Conservation (phyloP, 2,113 vertebrate species). For the Catharus bicknelli region DNA sequence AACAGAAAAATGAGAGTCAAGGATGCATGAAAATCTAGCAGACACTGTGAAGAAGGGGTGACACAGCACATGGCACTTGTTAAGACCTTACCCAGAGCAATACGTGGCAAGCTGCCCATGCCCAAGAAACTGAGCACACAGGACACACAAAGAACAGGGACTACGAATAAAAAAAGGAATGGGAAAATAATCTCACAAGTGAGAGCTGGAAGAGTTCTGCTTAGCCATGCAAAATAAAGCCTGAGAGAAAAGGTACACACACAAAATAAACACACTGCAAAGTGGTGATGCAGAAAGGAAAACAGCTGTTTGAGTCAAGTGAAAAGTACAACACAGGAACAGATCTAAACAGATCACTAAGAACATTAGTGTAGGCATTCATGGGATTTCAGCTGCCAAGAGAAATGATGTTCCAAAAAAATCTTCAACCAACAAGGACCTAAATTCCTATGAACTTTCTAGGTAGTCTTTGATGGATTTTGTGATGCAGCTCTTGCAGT, state of each 20-base stretch:
- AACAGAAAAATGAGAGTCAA: background rate
- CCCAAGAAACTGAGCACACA: background rate
- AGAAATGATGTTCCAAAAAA: background rate
- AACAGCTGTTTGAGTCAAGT: background rate
- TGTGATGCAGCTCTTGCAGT: background rate
- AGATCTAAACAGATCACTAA: background rate
- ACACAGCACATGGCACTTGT: background rate
- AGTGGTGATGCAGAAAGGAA: background rate
- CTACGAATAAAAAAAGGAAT: background rate
- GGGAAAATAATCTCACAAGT: background rate
- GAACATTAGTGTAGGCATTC: background rate
- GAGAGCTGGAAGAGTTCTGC: background rate
- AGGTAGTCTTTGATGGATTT: background rate
- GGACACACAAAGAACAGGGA: background rate
- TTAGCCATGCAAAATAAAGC: background rate
- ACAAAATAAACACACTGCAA: background rate
- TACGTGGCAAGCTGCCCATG: background rate
- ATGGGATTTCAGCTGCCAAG: background rate
- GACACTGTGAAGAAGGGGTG: background rate
- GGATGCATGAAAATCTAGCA: background rate
- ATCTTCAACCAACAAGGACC: background rate
- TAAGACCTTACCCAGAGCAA: background rate
- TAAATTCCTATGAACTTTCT: background rate
- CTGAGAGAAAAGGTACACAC: background rate
- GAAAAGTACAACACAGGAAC: background rate